These are phyloP conservation scores for Sardinella longiceps DNA, from an alignment of 2,797 vertebrate species.

Conservation along the genomic window DNA sequence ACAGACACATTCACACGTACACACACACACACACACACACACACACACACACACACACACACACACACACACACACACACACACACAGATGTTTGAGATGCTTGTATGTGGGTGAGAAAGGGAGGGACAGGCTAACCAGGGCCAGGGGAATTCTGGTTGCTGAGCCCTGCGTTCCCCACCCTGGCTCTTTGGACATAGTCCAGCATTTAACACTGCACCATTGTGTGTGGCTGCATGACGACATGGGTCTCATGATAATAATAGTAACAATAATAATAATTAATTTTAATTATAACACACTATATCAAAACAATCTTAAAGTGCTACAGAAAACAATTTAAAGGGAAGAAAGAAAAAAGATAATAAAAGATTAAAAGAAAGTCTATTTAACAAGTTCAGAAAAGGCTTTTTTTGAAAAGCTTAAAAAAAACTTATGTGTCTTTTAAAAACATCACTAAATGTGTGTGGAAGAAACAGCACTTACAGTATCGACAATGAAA, in stretches of 20 bases:
- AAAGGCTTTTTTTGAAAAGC: too few relatives aligned
- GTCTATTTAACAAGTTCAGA: too few relatives aligned
- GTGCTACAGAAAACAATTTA: too few relatives aligned
- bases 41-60: not conserved
- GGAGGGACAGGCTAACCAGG: not conserved
- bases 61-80: not conserved
- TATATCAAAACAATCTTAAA: too few relatives aligned
- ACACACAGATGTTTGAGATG: not conserved
- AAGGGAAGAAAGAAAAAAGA: too few relatives aligned
- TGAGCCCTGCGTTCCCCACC: not conserved
- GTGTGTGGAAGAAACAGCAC: not conserved
- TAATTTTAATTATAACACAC: too few relatives aligned
- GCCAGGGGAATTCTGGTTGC: not conserved
- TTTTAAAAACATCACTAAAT: too few relatives aligned
- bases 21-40: not conserved
- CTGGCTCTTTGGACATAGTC: not conserved
- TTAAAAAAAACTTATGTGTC: too few relatives aligned
- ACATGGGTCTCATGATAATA: not conserved
- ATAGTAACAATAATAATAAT: too few relatives aligned
- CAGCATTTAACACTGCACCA: not conserved
- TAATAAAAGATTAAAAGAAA: too few relatives aligned
- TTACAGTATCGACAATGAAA: not conserved
- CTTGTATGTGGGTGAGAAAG: not conserved
- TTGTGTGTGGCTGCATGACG: not conserved
- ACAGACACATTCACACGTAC: not conserved